Evolutionary conservation across 2,113 vertebrate species (phyloP), one percentile per base, ranked within the genome.

Genomic region (Neotragus moschatus): DNA sequence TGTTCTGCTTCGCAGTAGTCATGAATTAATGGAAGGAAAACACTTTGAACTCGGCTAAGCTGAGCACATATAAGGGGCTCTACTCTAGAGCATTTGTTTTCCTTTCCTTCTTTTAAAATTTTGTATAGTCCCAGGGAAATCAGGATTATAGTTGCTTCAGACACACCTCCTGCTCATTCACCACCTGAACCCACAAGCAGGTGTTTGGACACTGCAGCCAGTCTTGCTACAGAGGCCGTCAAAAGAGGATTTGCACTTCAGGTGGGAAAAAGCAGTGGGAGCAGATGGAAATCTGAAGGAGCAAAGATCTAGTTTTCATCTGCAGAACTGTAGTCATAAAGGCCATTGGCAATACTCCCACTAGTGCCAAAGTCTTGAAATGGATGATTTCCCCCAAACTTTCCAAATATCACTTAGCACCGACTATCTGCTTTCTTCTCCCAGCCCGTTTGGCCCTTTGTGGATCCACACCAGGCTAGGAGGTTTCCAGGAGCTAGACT

Each of bases 131-230:
- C 39, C 12, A 25, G 81, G 91, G 93, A 88, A 94, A 86, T 58
- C 16, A 5, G 70, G 91, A 89, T 94, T 96, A 84, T 33, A 82
- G 81, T 91, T 91, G 95, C 66, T 95, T 86, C 53, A 82, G 30
- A 80, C 85, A 85, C 75, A 91, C 97, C 96, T 96, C 81, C 94
- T 84, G 90, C 88, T 70, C 73, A 66, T 84, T 97, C 94, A 43
- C 45, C 97, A 96, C 88, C 94, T 95, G 95, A 98, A 87, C 53
- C 43, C 45, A 79, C 84, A 84, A 79, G 80, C 1, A 0, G 82
- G 70, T 89, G 63, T 95, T 96, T 82, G 94, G 90, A 89, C 21
- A 19, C 23, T 13, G 75, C 10, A 5, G 84, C 21, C 47, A 77
- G 19, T 49, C 86, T 82, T 91, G 58, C 93, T 63, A 23, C 75